Evolutionary conservation across 2,797 vertebrate genomes (phyloP).

Genomic region (Scleropages formosus): DNA sequence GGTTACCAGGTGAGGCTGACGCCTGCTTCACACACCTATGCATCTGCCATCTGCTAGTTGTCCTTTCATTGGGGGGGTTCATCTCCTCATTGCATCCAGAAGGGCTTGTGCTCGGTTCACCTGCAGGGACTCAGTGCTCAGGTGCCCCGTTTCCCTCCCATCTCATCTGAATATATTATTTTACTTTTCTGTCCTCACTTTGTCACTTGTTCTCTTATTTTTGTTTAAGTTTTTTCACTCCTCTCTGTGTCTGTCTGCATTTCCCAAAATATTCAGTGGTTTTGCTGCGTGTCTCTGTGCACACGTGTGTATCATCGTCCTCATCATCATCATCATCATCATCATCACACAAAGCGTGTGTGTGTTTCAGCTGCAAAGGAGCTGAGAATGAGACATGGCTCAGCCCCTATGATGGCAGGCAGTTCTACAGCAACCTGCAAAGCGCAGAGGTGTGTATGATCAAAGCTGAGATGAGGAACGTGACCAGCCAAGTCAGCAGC

Average conservation of each 20-base stretch:
- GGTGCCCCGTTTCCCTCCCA: too few relatives aligned
- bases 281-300: too few relatives aligned
- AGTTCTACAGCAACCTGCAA: conserved; percentile 59
- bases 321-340: too few relatives aligned
- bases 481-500: too few relatives aligned
- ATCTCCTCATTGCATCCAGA: background rate
- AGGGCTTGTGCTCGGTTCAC: background rate
- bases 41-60: background rate
- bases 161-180: too few relatives aligned
- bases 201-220: too few relatives aligned
- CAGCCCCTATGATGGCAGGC: conserved; percentile 36
- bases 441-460: conserved; percentile 57
- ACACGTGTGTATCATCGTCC: too few relatives aligned
- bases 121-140: too few relatives aligned
- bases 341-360: background rate
- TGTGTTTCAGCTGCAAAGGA: conserved; percentile 54
- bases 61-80: background rate
- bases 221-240: too few relatives aligned
- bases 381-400: conserved; percentile 58
- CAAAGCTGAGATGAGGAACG: background rate
- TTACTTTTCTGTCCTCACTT: too few relatives aligned
- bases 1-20: conserved; percentile 45
- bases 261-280: too few relatives aligned
- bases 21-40: background rate
- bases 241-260: too few relatives aligned